phyloP scores from a whole-genome alignment of 2,888 invertebrate species.

The Thecophora atra region DNA sequence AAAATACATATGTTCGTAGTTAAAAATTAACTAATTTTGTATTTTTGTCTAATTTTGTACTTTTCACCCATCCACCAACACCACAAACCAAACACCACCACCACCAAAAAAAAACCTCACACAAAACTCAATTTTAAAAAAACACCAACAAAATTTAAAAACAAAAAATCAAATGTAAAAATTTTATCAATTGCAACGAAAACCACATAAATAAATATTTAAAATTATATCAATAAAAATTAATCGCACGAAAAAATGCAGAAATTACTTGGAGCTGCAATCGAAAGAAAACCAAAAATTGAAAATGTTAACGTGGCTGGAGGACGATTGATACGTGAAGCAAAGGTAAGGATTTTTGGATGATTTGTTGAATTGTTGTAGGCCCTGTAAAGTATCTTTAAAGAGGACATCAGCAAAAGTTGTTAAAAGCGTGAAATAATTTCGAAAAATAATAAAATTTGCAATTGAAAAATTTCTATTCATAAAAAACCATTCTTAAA shows the following conservation, averaged over 20 bases:
- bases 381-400: too few relatives aligned
- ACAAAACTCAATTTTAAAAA: conserved; percentile 23
- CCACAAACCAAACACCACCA: conserved; percentile 45
- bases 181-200: conserved; percentile 43
- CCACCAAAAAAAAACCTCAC: conserved; percentile 50
- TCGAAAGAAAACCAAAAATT: conserved; percentile 92
- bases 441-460: too few relatives aligned
- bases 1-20: conserved; percentile 28
- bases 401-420: not conserved
- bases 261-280: conserved; percentile 91
- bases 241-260: conserved; percentile 60
- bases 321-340: conserved; percentile 94
- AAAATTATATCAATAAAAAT: conserved; percentile 38
- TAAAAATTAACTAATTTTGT: conserved; percentile 57
- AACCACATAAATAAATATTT: conserved; percentile 28
- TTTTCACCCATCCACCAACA: conserved; percentile 54
- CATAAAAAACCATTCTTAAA: too few relatives aligned
- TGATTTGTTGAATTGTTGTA: not conserved
- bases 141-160: conserved; percentile 47
- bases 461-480: too few relatives aligned
- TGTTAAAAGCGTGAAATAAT: not conserved
- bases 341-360: conserved; percentile 80
- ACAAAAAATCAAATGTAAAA: conserved; percentile 42
- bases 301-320: conserved; percentile 96
- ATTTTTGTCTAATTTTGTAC: conserved; percentile 65